phyloP scores from a whole-genome alignment of 2,888 invertebrate species.

The Hoplodrina blanda region DNA sequence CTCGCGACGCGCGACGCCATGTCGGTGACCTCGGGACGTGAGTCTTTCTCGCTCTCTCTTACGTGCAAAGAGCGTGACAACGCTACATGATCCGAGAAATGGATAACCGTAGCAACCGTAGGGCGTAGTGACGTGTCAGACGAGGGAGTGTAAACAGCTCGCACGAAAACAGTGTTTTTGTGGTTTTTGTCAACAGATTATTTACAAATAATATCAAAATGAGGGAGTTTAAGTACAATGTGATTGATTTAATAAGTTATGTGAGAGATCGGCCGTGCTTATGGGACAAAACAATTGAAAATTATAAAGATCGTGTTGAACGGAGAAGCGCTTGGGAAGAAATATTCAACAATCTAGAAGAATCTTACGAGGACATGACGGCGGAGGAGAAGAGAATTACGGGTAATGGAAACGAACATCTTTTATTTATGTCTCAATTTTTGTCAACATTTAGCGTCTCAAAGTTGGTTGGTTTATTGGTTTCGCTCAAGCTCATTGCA shows the following conservation, averaged over 20 bases:
- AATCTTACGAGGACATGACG: slow-evolving; percentile 78
- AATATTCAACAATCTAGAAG: slow-evolving; percentile 79
- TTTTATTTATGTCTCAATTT: background rate
- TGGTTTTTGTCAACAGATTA: slow-evolving; percentile 28
- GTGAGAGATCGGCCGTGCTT: slow-evolving; percentile 80
- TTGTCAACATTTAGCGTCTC: slow-evolving; percentile 9
- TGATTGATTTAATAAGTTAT: slow-evolving; percentile 75
- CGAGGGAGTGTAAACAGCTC: slow-evolving; percentile 73
- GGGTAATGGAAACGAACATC: slow-evolving; percentile 73
- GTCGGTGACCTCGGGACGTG: slow-evolving; percentile 77
- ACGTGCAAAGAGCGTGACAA: slow-evolving; percentile 62
- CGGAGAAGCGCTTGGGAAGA: slow-evolving; percentile 83
- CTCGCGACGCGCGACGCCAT: slow-evolving; percentile 65
- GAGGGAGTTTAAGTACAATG: slow-evolving; percentile 83
- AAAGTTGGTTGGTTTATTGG: background rate
- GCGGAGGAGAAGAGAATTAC: slow-evolving; percentile 76
- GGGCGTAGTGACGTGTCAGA: slow-evolving; percentile 82
- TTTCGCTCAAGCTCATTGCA: background rate
- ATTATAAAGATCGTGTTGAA: slow-evolving; percentile 84
- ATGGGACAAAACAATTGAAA: slow-evolving; percentile 84
- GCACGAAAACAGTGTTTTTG: slow-evolving; percentile 49
- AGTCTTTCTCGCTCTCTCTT: slow-evolving; percentile 65
- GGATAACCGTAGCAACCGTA: slow-evolving; percentile 62
- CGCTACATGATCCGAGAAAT: slow-evolving; percentile 77
- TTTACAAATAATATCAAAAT: slow-evolving; percentile 63